Base-by-base conservation (phyloP, 2,113 vertebrate genomes). In the Hyaena hyaena region DNA sequence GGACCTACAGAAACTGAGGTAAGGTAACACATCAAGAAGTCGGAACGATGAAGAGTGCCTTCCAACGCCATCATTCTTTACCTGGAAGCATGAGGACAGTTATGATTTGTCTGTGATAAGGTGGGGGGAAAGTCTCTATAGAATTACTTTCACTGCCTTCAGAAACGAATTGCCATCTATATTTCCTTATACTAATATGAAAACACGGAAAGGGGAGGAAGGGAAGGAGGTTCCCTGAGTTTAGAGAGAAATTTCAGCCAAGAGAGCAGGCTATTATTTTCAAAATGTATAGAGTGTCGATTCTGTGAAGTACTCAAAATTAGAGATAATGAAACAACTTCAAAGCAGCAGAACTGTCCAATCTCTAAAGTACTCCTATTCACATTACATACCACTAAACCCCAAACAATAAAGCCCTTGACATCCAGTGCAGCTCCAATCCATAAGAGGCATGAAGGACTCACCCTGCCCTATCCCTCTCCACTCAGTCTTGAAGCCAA, bases 241-340 rank as follows among this genome's bases (percentile, higher is more conserved):
- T 81, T 73, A 89, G 48, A 97, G 24, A 23, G 84, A 74, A 97
- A 85, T 31, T 33, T 77, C 63, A 63, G 71, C n/a, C 63, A 55
- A 48, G 28, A 88, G 71, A 88, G 21, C 28, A 93, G 6, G 53
- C 85, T 71, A 76, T 86, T 24, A 58, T 81, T 79, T 90, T 90
- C 69, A 92, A 86, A 96, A 86, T 91, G 28, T 82, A 69, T 6
- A 63, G 4, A 90, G 4, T 79, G 9, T 35, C 66, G 61, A 26
- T 79, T 88, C 84, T 53, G 11, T 77, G 21, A 5, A 53, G 80
- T 65, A 63, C 58, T 94, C 71, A 93, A 92, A 89, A 95, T 84
- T 53, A 89, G 68, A 93, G 61, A 74, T 66, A 90, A 58, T 31
- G 69, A 63, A 23, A 80, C 33, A 39, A 71, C 74, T 93, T 96